phyloP scores from a whole-genome alignment of 2,888 invertebrate species.

The Branchipolynoe longqiensis region DNA sequence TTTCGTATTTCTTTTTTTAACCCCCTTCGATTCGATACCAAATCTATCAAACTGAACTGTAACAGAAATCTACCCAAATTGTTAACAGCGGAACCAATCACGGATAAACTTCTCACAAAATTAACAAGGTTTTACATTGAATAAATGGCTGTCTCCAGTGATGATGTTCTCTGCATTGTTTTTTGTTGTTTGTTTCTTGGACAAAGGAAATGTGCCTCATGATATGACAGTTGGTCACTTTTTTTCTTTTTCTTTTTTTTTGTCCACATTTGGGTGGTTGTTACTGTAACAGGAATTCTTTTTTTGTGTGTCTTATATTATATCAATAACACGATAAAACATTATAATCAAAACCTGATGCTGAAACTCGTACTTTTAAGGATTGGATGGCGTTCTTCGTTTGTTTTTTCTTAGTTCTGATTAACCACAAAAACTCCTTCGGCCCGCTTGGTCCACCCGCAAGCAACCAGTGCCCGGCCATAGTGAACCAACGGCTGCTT shows the following conservation, averaged over 20 bases:
- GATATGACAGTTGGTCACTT: slow-evolving; percentile 58
- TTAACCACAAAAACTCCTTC: slow-evolving; percentile 52
- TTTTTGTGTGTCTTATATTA: slow-evolving; percentile 23
- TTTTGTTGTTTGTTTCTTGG: slow-evolving; percentile 53
- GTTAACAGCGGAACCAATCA: slow-evolving; percentile 52
- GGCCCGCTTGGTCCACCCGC: slow-evolving; percentile 13
- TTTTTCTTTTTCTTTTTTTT: no score
- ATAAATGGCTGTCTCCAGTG: slow-evolving; percentile 46
- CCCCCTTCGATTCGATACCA: no score
- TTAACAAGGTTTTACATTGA: slow-evolving; percentile 22
- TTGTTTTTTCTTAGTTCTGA: slow-evolving; percentile 37
- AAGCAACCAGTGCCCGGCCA: slow-evolving; percentile 12
- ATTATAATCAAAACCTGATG: slow-evolving; percentile 53
- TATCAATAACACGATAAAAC: slow-evolving; percentile 54
- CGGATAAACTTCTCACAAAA: slow-evolving; percentile 53
- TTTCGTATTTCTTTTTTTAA: no score
- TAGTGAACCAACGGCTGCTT: slow-evolving; percentile 16
- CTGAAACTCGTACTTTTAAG: slow-evolving; percentile 50
- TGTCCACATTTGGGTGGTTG: slow-evolving; percentile 56
- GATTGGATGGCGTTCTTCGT: slow-evolving; percentile 56
- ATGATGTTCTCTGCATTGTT: slow-evolving; percentile 51
- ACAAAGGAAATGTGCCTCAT: slow-evolving; percentile 61
- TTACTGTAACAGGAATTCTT: slow-evolving; percentile 54
- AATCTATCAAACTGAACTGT: slow-evolving; percentile 46
- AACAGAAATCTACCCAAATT: slow-evolving; percentile 59